Conservation (phyloP, 2,888 invertebrate genomes). For the Bugula neritina region DNA sequence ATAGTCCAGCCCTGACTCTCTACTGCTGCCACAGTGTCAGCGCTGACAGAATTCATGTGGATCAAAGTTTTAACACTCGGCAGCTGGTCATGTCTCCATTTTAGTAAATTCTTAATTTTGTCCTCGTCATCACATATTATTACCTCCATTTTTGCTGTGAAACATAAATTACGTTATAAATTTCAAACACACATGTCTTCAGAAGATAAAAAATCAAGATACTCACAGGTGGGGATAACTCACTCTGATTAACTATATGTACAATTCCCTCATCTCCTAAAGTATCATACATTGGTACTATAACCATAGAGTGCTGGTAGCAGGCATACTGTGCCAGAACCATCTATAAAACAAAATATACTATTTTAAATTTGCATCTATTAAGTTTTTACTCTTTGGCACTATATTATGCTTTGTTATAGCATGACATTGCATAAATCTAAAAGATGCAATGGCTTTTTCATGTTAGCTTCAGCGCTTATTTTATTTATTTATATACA, state of each 20-base stretch:
- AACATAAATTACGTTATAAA: no score
- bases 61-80: neutral
- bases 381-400: no score
- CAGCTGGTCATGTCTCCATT: slow-evolving; percentile 3
- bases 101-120: neutral
- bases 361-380: no score
- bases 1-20: neutral
- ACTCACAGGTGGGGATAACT: no score
- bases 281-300: slow-evolving; percentile 48
- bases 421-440: no score
- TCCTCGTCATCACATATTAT: neutral
- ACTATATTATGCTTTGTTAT: no score
- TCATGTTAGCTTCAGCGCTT: no score
- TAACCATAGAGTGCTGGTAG: slow-evolving; percentile 44
- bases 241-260: slow-evolving; percentile 89
- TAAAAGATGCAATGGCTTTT: no score
- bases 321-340: slow-evolving; percentile 37
- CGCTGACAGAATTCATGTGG: neutral
- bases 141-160: slow-evolving; percentile 15
- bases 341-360: no score
- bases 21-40: neutral
- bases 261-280: slow-evolving; percentile 88
- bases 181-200: no score
- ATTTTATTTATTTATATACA: no score
- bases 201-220: no score